Base-by-base conservation (phyloP, 1,140 invertebrate genomes). In the Pinna nobilis region DNA sequence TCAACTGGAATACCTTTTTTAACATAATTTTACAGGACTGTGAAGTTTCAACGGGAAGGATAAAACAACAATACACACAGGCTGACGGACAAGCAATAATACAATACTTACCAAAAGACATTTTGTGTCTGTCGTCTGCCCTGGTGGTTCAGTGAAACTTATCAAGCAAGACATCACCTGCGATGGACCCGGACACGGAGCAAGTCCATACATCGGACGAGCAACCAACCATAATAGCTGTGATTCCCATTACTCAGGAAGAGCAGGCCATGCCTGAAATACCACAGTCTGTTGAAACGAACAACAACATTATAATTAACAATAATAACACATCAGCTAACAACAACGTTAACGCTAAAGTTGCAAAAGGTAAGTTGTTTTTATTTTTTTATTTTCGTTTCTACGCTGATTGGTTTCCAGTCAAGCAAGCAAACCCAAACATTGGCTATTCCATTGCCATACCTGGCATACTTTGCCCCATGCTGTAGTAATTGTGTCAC, bases 401-500 rank as follows among this genome's bases (percentile, higher is more conserved):
- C 60, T 44, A 50, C 47, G 51, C n/a, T 53, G 13, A 13, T 50
- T 66, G 63, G 28, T 66, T 66, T 49, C 39, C 63, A 66, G 44
- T 66, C 44, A 66, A 66, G 44, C 63, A 66, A 35, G 32, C 35
- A 32, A 66, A 50, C 44, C 63, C 44, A 65, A 66, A 66, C 63
- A 66, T 66, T 66, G 63, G 44, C 50, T 32, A 66, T 25, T n/a
- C n/a, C n/a, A n/a, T n/a, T n/a, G n/a, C n/a, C n/a, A n/a, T n/a
- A n/a, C n/a, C n/a, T n/a, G n/a, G n/a, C n/a, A n/a, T n/a, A n/a
- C n/a, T n/a, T n/a, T n/a, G n/a, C n/a, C n/a, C n/a, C n/a, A n/a
- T n/a, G n/a, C n/a, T n/a, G n/a, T n/a, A n/a, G n/a, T n/a, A n/a
- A n/a, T n/a, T n/a, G n/a, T n/a, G n/a, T n/a, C n/a, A n/a, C n/a